Conservation (phyloP, 35 echinoderm and acorn worm species). For the Anneissia japonica region DNA sequence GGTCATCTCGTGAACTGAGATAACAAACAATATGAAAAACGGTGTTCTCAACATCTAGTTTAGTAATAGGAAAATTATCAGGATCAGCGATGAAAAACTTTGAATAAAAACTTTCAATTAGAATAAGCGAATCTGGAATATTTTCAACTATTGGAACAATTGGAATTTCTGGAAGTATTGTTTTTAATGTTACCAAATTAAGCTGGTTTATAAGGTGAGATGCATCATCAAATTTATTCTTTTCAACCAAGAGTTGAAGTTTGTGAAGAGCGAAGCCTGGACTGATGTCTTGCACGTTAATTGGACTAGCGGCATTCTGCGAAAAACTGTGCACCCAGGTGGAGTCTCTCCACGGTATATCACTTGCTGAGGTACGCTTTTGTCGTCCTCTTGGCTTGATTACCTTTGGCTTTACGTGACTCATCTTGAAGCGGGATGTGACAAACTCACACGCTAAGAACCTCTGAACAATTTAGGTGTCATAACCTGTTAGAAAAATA, state of each 20-base stretch:
- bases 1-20: slow-evolving; percentile 43
- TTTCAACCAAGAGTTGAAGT: slow-evolving; percentile 77
- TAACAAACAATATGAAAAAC: slow-evolving; percentile 85
- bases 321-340: slow-evolving; percentile 90
- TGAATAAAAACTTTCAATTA: slow-evolving; percentile 86
- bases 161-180: slow-evolving; percentile 63
- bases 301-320: slow-evolving; percentile 59
- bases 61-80: slow-evolving; percentile 59
- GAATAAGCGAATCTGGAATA: slow-evolving; percentile 64
- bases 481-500: background rate
- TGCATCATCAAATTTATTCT: slow-evolving; percentile 83
- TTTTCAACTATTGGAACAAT: slow-evolving; percentile 44
- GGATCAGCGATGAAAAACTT: slow-evolving; percentile 70
- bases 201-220: slow-evolving; percentile 90
- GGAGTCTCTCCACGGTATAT: slow-evolving; percentile 54
- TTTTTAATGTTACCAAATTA: slow-evolving; percentile 42
- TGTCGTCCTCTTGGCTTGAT: background rate
- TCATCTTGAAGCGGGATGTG: background rate
- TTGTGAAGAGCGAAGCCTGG: slow-evolving; percentile 73
- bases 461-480: background rate
- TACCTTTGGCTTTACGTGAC: background rate
- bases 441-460: background rate
- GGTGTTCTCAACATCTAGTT: slow-evolving; percentile 60
- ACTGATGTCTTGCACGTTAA: slow-evolving; percentile 76
- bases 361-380: background rate